Percentiles rank a stretch among this genome's conserved stretches.
Conservation (phyloP, 2,797 vertebrate genomes). For the Orientallactaga sibirica region DNA sequence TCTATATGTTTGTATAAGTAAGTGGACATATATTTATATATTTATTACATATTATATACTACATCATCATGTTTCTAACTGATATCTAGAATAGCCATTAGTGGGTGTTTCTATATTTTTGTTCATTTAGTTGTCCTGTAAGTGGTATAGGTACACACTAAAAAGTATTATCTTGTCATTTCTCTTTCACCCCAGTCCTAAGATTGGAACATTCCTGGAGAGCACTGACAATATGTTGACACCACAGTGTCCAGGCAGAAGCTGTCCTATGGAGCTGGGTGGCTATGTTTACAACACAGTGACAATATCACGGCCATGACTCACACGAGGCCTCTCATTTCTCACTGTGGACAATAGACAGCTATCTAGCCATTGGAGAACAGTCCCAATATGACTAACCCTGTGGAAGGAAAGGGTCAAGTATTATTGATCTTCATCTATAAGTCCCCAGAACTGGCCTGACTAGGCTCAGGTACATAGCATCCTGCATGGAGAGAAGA, state of each 20-base stretch:
- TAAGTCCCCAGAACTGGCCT: not conserved
- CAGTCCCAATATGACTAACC: rapidly evolving
- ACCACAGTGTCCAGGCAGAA: rapidly evolving
- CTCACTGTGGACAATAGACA: not conserved
- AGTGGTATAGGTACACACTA: not conserved
- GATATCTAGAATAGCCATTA: too few relatives aligned
- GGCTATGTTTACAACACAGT: not conserved
- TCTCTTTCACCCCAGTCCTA: not conserved
- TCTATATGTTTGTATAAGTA: rapidly evolving
- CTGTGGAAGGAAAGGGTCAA: rapidly evolving
- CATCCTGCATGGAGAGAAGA: not conserved
- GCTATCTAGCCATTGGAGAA: not conserved
- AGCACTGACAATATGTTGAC: too few relatives aligned
- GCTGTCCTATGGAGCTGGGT: too few relatives aligned
- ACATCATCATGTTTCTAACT: rapidly evolving
- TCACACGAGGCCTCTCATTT: not conserved
- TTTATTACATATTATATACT: rapidly evolving
- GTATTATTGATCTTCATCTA: not conserved
- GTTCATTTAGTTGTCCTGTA: not conserved
- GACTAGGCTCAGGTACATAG: too few relatives aligned
- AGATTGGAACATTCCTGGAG: not conserved
- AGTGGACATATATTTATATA: not conserved
- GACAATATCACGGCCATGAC: not conserved
- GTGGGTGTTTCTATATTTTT: rapidly evolving
- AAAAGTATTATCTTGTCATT: not conserved